Evolutionary conservation across 2,888 invertebrate species (phyloP).

Genomic region (Cryptocheilus praepositus): DNA sequence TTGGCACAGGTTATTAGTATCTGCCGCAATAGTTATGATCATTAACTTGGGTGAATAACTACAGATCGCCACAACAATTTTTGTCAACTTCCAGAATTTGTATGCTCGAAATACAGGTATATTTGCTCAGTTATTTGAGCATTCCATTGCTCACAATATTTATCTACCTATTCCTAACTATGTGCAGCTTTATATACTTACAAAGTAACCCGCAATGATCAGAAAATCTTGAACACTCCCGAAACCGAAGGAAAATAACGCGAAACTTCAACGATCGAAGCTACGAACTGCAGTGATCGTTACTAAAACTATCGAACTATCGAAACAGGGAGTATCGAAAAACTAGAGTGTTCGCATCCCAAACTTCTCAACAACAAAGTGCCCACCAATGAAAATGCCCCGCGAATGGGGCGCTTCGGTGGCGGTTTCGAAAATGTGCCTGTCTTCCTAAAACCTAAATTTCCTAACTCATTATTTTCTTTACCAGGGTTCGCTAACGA

Average conservation of each 20-base stretch:
- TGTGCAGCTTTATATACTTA: neutral
- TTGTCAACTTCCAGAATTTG: too few relatives aligned
- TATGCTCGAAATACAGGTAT: neutral
- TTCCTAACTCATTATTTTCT: slow-evolving; percentile 8
- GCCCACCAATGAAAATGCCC: neutral
- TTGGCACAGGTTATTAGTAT: neutral
- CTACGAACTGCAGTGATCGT: neutral
- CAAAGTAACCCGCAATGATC: neutral
- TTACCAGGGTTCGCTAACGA: too few relatives aligned
- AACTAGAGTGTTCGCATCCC: neutral
- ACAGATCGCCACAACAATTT: too few relatives aligned
- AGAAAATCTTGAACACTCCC: neutral
- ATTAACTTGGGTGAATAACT: too few relatives aligned
- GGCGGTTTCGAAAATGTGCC: too few relatives aligned
- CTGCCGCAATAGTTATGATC: too few relatives aligned
- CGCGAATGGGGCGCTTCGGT: too few relatives aligned
- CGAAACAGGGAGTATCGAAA: neutral
- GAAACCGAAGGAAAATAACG: neutral
- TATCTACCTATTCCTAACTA: too few relatives aligned
- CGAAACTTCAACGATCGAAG: neutral
- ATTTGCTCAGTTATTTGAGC: neutral
- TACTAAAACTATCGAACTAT: slow-evolving; percentile 4
- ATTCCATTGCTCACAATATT: too few relatives aligned
- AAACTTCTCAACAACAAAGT: neutral
- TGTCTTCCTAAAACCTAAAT: too few relatives aligned